Evolutionary conservation across 2,888 invertebrate species (phyloP).

Genomic region (Dysmachus trigonus): DNA sequence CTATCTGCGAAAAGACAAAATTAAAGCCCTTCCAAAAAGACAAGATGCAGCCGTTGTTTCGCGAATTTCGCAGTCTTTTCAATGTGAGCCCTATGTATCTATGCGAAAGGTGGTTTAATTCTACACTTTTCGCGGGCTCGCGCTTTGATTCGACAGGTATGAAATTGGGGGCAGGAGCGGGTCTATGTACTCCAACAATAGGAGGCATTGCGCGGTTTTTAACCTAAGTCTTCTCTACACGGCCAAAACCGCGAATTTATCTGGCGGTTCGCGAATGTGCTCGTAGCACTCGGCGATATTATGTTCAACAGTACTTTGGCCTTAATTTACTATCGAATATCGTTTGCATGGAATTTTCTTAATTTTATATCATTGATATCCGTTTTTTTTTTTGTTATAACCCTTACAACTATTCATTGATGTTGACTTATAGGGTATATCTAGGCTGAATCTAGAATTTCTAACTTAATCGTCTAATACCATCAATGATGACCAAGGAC

Average conservation of each 20-base stretch:
- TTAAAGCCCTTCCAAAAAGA: neutral
- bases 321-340: neutral
- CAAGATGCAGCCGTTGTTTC: neutral
- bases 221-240: neutral
- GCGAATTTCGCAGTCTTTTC: too few relatives aligned
- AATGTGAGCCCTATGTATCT: neutral
- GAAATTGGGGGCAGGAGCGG: too few relatives aligned
- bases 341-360: neutral
- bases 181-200: neutral
- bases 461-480: too few relatives aligned
- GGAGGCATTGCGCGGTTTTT: neutral
- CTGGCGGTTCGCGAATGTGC: neutral
- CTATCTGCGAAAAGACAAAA: neutral
- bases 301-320: neutral
- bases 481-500: too few relatives aligned
- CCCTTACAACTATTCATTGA: too few relatives aligned
- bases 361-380: too few relatives aligned
- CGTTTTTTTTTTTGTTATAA: too few relatives aligned
- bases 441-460: too few relatives aligned
- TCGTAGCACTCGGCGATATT: too few relatives aligned
- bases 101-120: neutral
- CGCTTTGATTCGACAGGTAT: neutral
- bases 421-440: too few relatives aligned
- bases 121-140: neutral
- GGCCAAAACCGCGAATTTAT: neutral